Evolutionary conservation across 2,113 vertebrate species (phyloP).

Genomic region (Alligator sinensis): DNA sequence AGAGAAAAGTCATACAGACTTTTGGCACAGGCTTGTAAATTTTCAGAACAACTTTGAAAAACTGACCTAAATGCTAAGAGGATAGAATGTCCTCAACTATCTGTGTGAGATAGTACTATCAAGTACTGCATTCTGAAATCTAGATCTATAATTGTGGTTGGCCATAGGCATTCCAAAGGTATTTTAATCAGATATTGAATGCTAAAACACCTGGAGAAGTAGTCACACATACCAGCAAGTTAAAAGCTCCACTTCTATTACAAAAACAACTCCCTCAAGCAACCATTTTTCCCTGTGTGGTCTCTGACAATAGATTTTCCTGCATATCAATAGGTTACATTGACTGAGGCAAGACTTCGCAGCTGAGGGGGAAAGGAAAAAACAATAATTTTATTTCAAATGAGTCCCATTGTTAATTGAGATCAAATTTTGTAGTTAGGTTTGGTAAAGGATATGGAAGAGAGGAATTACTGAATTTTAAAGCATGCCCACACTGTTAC

Average conservation of each 20-base stretch:
- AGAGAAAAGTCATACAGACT: background rate
- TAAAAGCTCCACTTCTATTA: background rate
- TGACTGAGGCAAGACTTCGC: background rate
- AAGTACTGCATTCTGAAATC: no score
- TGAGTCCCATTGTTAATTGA: background rate
- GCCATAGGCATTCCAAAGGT: background rate
- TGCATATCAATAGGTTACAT: background rate
- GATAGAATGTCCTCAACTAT: background rate
- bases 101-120: background rate
- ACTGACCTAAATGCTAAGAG: background rate
- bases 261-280: background rate
- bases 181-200: background rate
- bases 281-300: background rate
- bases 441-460: background rate
- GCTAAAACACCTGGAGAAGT: background rate
- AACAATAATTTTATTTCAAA: background rate
- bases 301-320: background rate
- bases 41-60: background rate
- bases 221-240: background rate
- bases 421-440: background rate
- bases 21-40: background rate
- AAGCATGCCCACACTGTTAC: background rate
- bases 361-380: background rate
- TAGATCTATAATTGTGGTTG: background rate
- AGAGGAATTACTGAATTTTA: background rate